Conservation (phyloP, 2,113 vertebrate species). For the Tetrao urogallus region DNA sequence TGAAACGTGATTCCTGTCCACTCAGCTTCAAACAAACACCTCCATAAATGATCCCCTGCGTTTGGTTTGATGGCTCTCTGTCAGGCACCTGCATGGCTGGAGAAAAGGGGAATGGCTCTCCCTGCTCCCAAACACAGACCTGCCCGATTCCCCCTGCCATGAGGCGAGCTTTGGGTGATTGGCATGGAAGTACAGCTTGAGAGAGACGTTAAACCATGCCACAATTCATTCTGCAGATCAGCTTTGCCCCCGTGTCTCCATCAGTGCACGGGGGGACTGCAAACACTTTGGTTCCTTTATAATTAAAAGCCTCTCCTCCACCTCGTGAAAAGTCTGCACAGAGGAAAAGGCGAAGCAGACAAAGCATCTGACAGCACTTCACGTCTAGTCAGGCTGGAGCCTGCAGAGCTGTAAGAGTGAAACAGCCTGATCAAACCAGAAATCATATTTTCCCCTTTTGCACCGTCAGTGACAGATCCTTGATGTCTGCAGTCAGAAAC, state of each 20-base stretch:
- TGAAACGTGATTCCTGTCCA: conserved; percentile 34
- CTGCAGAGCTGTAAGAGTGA: background rate
- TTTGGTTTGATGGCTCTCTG: background rate
- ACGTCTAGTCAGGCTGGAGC: background rate
- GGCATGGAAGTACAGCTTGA: background rate
- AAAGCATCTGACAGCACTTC: background rate
- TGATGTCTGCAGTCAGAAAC: background rate
- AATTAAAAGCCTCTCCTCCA: background rate
- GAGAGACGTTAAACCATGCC: background rate
- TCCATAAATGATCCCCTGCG: background rate
- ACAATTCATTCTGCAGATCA: background rate
- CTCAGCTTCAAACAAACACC: conserved; percentile 44
- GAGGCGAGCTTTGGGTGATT: accelerated
- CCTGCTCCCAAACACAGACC: background rate
- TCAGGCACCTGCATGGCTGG: background rate
- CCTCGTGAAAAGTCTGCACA: background rate
- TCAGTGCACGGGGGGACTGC: background rate
- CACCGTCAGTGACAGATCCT: background rate
- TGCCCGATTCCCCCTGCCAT: accelerated
- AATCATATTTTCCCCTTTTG: background rate
- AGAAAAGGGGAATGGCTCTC: background rate
- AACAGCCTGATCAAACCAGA: background rate
- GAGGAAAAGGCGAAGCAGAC: background rate
- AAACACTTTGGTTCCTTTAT: background rate
- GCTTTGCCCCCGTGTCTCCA: background rate